Base-by-base conservation (phyloP, 2,113 vertebrate species). In the Cryptomyrus ogoouensis region DNA sequence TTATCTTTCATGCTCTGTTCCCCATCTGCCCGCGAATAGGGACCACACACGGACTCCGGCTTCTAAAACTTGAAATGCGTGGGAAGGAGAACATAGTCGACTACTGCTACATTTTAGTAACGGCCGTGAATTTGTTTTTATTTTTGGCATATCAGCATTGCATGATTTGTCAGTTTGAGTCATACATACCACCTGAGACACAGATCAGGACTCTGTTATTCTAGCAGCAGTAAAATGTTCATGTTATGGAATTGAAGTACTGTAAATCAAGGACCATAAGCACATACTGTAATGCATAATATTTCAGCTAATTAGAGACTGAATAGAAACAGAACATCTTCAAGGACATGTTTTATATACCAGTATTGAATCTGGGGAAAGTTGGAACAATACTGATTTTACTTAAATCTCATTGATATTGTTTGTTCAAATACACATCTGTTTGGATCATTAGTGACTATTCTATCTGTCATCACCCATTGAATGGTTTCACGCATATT, bases 41-140 rank as follows among this genome's bases (percentile, higher is more conserved):
- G 92, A 91, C 91, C 92, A 93, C 91, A 92, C 93, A 92, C 21
- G 90, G 2, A 46, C 53, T 87, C 5, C 46, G 31, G 35, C 62
- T 70, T 5, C 47, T 70, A 31, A 70, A 31, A 70, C 62, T 70
- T n/a, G 3, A 66, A 66, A 66, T 27, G 9, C 3, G n/a, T 27
- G n/a, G 62, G n/a, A 31, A 70, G 10, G 10, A 8, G 62, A 70
- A 70, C 62, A 5, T 70, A 13, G 27, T 70, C 10, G 10, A 27
- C 3, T 70, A 13, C 27, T 27, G 9, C 27, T 31, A 13, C n/a
- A 70, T 3, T 27, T 70, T 3, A 70, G 62, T 70, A 31, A 70
- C 31, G 27, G n/a, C 35, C 0, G 0, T 42, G 35, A 39, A 17
- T 80, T 42, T 42, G 4, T 80, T 42, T 80, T 80, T 80, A 39